Evolutionary conservation across 2,888 invertebrate genomes (phyloP).

Genomic region (Lobophora halterata): DNA sequence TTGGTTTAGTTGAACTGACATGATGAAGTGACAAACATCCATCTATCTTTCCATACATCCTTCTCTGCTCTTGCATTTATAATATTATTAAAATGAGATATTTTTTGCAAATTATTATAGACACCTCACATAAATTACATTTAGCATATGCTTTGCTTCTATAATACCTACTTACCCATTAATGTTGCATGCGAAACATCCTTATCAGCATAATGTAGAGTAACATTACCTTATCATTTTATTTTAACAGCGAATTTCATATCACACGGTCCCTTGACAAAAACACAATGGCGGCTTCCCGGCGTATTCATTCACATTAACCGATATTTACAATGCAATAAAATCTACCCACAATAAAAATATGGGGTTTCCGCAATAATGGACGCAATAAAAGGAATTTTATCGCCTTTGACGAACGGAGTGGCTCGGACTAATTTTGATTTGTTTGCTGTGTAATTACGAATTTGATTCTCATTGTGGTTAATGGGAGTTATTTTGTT

Average conservation of each 20-base stretch:
- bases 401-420: constrained; percentile 41
- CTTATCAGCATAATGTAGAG: constrained; percentile 20
- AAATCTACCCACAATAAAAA: constrained; percentile 47
- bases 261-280: constrained; percentile 25
- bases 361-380: constrained; percentile 43
- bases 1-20: too few species aligned
- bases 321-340: constrained; percentile 49
- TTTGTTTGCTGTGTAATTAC: constrained; percentile 47
- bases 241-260: constrained; percentile 34
- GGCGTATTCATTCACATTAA: constrained; percentile 42
- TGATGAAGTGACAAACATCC: too few species aligned
- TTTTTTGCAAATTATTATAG: too few species aligned
- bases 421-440: constrained; percentile 41
- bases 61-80: too few species aligned
- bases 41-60: too few species aligned
- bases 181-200: constrained; percentile 17
- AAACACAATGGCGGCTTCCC: constrained; percentile 33
- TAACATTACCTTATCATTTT: constrained; percentile 35
- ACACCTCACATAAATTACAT: too few species aligned
- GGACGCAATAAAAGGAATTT: constrained; percentile 41
- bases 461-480: constrained; percentile 41
- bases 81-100: too few species aligned
- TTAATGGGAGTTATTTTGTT: constrained; percentile 43
- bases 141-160: too few species aligned
- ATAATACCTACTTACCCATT: too few species aligned